phyloP scores from a whole-genome alignment of 2,888 invertebrate species.

The Lottia gigantea region DNA sequence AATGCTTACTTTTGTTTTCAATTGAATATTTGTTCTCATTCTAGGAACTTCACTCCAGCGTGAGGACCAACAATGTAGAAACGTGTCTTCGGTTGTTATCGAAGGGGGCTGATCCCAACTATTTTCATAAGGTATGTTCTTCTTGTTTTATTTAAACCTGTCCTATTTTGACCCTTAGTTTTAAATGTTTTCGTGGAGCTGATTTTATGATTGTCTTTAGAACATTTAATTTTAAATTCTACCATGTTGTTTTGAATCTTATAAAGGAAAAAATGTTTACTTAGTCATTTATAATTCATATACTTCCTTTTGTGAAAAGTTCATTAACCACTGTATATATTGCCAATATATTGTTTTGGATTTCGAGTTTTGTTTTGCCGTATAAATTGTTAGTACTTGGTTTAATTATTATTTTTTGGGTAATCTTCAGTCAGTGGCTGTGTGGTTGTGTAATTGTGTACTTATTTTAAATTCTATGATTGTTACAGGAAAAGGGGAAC shows the following conservation, averaged over 20 bases:
- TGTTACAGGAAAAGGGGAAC: slow-evolving; percentile 85
- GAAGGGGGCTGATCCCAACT: slow-evolving; percentile 97
- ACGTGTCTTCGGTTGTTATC: slow-evolving; percentile 92
- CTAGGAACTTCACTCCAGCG: slow-evolving; percentile 93
- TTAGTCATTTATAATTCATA: no score
- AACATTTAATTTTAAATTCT: background rate
- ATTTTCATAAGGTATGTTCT: slow-evolving; percentile 78
- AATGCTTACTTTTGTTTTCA: background rate
- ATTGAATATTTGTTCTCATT: background rate
- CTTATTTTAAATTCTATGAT: no score
- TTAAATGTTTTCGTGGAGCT: background rate
- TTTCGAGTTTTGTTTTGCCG: no score
- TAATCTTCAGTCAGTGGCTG: no score
- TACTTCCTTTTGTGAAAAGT: no score
- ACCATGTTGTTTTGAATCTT: no score
- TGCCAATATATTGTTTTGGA: no score
- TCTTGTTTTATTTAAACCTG: background rate
- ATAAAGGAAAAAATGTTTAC: no score
- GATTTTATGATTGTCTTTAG: background rate
- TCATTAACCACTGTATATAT: no score
- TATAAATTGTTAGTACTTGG: no score
- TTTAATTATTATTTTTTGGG: no score
- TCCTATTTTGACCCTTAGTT: background rate
- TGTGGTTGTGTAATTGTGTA: no score
- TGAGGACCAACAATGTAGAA: slow-evolving; percentile 91